These are phyloP conservation scores for Manis crassicaudata DNA, from an alignment of 2,797 vertebrate species.

Conservation along the genomic window DNA sequence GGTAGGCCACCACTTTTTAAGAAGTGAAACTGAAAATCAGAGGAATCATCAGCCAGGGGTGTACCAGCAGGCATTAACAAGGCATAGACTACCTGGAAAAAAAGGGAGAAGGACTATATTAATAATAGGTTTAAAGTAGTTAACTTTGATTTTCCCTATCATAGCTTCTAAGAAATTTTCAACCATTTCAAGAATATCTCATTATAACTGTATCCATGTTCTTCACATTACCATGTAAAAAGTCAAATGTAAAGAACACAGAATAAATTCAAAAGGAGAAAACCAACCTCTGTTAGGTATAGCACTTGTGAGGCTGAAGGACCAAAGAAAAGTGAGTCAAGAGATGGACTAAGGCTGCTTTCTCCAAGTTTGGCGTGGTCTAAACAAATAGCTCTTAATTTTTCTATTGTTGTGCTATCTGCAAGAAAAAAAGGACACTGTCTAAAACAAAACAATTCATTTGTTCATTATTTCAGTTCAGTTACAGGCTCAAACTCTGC, in stretches of 20 bases:
- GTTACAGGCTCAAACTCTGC: neutral
- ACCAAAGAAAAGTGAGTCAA: constrained; percentile 98
- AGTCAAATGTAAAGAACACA: constrained; percentile 8
- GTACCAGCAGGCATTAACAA: constrained; percentile 99
- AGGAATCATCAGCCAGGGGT: constrained; percentile 97
- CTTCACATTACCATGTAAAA: constrained; percentile 25
- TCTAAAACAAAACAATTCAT: constrained; percentile 5
- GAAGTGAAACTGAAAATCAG: constrained; percentile 99
- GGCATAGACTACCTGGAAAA: constrained; percentile 96
- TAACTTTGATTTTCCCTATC: neutral
- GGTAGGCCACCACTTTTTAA: constrained; percentile 97
- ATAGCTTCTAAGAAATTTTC: constrained; percentile 2
- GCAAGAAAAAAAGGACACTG: constrained; percentile 70
- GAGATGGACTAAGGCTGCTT: constrained; percentile 97
- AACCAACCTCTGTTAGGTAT: constrained; percentile 97
- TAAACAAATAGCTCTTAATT: constrained; percentile 97
- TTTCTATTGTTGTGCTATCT: constrained; percentile 99
- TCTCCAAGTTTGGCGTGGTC: constrained; percentile 99
- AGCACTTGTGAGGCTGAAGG: constrained; percentile 99
- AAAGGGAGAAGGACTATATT: constrained; percentile 2
- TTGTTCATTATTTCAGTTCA: neutral
- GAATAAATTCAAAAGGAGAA: neutral
- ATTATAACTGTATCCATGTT: neutral
- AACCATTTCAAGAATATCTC: neutral
- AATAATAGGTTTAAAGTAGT: constrained; percentile 53